phyloP scores from a whole-genome alignment of 2,113 vertebrate genomes.

The Gasterosteus aculeatus region DNA sequence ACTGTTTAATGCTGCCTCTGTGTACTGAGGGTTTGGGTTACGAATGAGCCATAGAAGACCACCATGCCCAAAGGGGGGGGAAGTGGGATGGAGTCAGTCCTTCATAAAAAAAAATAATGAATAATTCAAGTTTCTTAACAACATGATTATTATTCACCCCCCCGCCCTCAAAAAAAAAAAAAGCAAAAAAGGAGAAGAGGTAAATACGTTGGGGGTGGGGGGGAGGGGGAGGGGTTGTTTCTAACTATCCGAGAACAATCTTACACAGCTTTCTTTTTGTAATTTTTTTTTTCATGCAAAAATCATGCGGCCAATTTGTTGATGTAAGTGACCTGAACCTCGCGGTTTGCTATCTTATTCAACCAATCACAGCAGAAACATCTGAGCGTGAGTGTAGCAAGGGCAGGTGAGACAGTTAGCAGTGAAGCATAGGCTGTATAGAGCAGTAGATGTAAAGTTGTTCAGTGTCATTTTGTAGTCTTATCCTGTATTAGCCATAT shows the following conservation, averaged over 20 bases:
- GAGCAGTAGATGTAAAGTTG: conserved; percentile 68
- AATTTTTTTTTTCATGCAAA: conserved; percentile 99
- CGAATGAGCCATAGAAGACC: conserved; percentile 52
- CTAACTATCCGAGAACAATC: conserved; percentile 88
- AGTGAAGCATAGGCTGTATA: conserved; percentile 65
- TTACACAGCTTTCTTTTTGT: conserved; percentile 98
- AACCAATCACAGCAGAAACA: conserved; percentile 82
- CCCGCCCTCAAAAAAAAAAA: conserved; percentile 20
- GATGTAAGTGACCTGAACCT: conserved; percentile 98
- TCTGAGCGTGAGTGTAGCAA: conserved; percentile 65
- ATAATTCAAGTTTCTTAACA: conserved; percentile 44
- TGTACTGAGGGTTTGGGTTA: conserved; percentile 57
- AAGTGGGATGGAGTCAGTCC: conserved; percentile 38
- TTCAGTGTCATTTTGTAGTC: conserved; percentile 70
- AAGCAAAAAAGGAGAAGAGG: conserved; percentile 38
- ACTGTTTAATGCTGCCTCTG: conserved; percentile 29
- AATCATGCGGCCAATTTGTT: conserved; percentile 99
- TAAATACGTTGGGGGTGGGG: conserved; percentile 31
- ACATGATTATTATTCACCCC: conserved; percentile 35
- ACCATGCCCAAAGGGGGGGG: conserved; percentile 34
- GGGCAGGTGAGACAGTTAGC: conserved; percentile 55
- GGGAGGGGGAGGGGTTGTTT: conserved; percentile 74
- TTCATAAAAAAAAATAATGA: conserved; percentile 37
- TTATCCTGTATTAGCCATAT: conserved; percentile 60
- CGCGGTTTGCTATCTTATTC: conserved; percentile 94